These are phyloP conservation scores for Aphis craccivora DNA, from an alignment of 1,140 invertebrate species.

Conservation along the genomic window DNA sequence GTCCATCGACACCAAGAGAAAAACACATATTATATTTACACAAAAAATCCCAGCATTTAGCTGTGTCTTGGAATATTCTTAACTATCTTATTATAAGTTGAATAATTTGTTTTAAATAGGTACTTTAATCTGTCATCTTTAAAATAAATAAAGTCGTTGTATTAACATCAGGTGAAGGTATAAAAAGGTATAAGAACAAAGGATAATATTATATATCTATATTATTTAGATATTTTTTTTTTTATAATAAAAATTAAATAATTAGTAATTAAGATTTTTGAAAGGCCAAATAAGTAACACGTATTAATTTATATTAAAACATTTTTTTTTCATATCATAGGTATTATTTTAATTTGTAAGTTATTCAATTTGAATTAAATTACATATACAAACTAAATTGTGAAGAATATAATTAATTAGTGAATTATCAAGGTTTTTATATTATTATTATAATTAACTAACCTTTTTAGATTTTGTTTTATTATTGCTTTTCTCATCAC, in stretches of 20 bases:
- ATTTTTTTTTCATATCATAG: no score
- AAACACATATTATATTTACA: neutral
- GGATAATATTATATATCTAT: no score
- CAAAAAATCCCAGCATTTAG: neutral
- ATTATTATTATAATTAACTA: slow-evolving; percentile 52
- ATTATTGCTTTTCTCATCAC: slow-evolving; percentile 64
- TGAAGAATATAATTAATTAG: neutral
- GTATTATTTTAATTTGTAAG: neutral
- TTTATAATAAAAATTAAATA: no score
- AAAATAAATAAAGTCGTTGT: no score
- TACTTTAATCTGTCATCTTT: neutral
- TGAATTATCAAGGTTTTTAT: neutral
- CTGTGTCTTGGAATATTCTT: neutral
- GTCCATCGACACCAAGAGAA: neutral
- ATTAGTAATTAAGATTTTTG: no score
- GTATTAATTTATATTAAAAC: neutral
- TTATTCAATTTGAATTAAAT: neutral
- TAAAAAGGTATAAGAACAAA: no score
- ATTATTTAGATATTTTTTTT: no score
- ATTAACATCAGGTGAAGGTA: no score
- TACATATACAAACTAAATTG: neutral
- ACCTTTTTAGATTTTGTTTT: slow-evolving; percentile 63
- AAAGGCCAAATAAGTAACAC: no score
- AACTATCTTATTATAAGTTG: no score
- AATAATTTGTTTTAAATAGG: neutral